phyloP scores from a whole-genome alignment of 2,888 invertebrate genomes.

The Ormyrus thymus region DNA sequence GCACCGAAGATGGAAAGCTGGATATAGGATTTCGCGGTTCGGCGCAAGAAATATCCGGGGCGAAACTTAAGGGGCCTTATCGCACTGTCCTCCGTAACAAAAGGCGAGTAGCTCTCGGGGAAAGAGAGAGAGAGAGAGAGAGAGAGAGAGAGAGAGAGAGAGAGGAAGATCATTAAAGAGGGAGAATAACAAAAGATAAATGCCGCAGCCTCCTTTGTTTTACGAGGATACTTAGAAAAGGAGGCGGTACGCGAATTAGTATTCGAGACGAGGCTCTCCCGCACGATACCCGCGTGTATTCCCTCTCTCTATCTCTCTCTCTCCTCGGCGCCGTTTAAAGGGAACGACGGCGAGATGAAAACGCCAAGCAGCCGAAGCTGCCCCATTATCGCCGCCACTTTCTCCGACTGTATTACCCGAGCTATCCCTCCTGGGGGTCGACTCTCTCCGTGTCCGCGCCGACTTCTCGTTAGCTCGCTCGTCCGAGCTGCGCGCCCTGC shows the following conservation, averaged over 20 bases:
- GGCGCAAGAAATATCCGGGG: slow-evolving; percentile 32
- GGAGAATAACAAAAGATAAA: slow-evolving; percentile 44
- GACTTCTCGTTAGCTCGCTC: background rate
- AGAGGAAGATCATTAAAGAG: slow-evolving; percentile 2
- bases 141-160: slow-evolving; percentile 12
- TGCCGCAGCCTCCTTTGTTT: slow-evolving; percentile 52
- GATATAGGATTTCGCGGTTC: slow-evolving; percentile 53
- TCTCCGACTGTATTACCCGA: slow-evolving; percentile 39
- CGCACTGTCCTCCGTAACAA: slow-evolving; percentile 37
- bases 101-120: slow-evolving; percentile 16
- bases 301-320: background rate
- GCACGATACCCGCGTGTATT: slow-evolving; percentile 29
- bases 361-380: slow-evolving; percentile 8
- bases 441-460: background rate
- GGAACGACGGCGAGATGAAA: slow-evolving; percentile 30
- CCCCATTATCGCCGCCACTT: slow-evolving; percentile 44
- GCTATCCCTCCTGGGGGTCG: background rate
- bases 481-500: too few relatives aligned
- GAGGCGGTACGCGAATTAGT: slow-evolving; percentile 50
- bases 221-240: slow-evolving; percentile 47
- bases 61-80: slow-evolving; percentile 46
- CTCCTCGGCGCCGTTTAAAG: slow-evolving; percentile 25
- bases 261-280: slow-evolving; percentile 40
- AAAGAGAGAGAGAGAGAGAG: slow-evolving; percentile 8
- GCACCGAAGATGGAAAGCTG: slow-evolving; percentile 33